A percentile compares a stretch with the other conserved stretches of the same genome.
Evolutionary conservation across 1,140 invertebrate genomes (phyloP).

Genomic region (Euglossa dilemma): DNA sequence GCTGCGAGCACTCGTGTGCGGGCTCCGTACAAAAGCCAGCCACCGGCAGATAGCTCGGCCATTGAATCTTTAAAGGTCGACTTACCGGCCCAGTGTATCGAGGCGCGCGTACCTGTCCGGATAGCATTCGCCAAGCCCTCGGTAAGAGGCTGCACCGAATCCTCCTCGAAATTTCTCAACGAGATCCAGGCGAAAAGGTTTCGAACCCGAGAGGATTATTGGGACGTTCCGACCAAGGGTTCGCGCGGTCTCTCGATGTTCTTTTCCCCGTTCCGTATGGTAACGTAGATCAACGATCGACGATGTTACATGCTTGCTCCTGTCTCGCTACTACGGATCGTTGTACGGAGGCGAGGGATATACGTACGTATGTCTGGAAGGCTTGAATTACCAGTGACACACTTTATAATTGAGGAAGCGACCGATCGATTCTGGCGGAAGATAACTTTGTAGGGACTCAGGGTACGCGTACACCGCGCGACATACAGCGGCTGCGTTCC

Average conservation of each 20-base stretch:
- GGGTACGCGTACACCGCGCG: background rate
- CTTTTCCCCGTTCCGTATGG: background rate
- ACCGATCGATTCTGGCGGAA: background rate
- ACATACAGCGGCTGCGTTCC: background rate
- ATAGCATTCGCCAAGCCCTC: background rate
- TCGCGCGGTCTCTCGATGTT: background rate
- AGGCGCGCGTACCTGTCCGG: conserved; percentile 4
- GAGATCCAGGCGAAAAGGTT: too few species aligned
- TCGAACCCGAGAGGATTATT: background rate
- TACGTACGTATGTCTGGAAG: background rate
- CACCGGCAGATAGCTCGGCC: conserved; percentile 53
- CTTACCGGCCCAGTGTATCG: conserved; percentile 25
- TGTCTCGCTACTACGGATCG: background rate
- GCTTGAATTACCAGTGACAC: background rate
- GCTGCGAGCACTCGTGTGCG: conserved; percentile 10
- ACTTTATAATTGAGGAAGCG: background rate
- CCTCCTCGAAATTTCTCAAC: background rate
- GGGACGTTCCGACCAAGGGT: background rate
- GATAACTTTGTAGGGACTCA: background rate
- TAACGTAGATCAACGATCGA: too few species aligned
- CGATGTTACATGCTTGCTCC: too few species aligned
- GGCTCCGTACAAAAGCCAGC: conserved; percentile 51
- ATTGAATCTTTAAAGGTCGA: conserved; percentile 64
- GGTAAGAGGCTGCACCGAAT: background rate
- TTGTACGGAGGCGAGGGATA: too few species aligned